A percentile compares a stretch with the other conserved stretches of the same genome.
These are phyloP conservation scores for Kryphioiulus occultus DNA, from an alignment of 2,888 invertebrate genomes.

Conservation along the genomic window DNA sequence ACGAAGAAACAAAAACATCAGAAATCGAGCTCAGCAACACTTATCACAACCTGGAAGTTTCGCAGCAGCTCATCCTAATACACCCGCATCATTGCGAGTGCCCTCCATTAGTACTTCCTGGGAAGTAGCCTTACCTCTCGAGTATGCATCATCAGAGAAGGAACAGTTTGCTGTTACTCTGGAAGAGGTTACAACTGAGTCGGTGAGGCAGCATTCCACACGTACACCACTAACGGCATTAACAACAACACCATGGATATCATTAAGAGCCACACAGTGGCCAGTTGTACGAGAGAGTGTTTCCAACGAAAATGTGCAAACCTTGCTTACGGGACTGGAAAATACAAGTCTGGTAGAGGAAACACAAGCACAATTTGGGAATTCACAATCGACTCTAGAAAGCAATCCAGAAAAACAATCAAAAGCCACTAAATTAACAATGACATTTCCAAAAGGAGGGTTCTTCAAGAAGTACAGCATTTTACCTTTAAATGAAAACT, in stretches of 20 bases:
- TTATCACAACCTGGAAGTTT: not conserved
- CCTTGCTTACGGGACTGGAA: not conserved
- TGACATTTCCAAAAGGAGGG: slow-evolving; percentile 39
- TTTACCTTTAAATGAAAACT: slow-evolving; percentile 45
- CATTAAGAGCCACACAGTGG: not conserved
- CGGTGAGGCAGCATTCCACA: not conserved
- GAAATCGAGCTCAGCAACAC: not conserved
- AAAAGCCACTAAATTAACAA: not conserved
- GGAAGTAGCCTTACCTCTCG: not conserved
- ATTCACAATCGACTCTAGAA: not conserved
- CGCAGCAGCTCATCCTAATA: not conserved
- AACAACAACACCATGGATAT: not conserved
- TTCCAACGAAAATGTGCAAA: not conserved
- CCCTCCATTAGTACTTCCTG: not conserved
- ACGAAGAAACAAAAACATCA: not conserved
- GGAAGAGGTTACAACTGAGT: not conserved
- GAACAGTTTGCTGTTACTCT: not conserved
- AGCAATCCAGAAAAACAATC: not conserved
- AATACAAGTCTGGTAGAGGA: not conserved
- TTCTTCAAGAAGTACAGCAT: not conserved
- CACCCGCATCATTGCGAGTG: not conserved
- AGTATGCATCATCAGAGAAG: not conserved
- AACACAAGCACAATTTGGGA: not conserved
- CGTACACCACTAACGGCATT: not conserved
- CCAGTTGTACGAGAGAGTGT: not conserved